A percentile compares a stretch with the other conserved stretches of the same genome.
Evolutionary conservation across 2,113 vertebrate species (phyloP).

Genomic region (Pseudonaja textilis): DNA sequence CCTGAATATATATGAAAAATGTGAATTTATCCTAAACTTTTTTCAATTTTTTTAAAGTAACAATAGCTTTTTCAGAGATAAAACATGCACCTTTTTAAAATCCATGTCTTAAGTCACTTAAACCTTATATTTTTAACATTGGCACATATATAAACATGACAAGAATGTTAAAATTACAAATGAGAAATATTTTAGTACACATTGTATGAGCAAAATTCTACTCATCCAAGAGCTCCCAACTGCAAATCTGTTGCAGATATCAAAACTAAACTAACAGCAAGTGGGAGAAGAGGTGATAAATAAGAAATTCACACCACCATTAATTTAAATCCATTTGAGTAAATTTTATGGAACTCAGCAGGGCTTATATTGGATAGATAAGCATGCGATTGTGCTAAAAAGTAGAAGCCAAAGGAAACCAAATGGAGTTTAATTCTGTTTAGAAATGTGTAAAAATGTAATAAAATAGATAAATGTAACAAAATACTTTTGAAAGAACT

Average conservation of each 20-base stretch:
- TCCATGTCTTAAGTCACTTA: background rate
- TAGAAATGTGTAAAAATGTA: background rate
- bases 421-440: background rate
- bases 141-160: background rate
- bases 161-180: constrained; percentile 10
- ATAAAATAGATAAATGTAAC: background rate
- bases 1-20: background rate
- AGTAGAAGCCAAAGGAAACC: background rate
- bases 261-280: background rate
- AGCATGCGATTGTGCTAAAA: background rate
- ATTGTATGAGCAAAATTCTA: background rate
- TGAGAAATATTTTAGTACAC: background rate
- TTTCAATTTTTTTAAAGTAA: background rate
- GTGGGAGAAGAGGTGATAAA: background rate
- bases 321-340: background rate
- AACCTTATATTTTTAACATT: background rate
- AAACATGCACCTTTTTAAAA: background rate
- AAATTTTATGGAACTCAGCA: background rate
- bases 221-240: background rate
- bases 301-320: background rate
- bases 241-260: background rate
- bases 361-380: background rate
- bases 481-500: background rate
- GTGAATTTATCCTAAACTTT: background rate
- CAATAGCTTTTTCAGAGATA: background rate